Evolutionary conservation across 2,888 invertebrate species (phyloP), one percentile per base, ranked within the genome.

Genomic region (Alloplasta piceator): DNA sequence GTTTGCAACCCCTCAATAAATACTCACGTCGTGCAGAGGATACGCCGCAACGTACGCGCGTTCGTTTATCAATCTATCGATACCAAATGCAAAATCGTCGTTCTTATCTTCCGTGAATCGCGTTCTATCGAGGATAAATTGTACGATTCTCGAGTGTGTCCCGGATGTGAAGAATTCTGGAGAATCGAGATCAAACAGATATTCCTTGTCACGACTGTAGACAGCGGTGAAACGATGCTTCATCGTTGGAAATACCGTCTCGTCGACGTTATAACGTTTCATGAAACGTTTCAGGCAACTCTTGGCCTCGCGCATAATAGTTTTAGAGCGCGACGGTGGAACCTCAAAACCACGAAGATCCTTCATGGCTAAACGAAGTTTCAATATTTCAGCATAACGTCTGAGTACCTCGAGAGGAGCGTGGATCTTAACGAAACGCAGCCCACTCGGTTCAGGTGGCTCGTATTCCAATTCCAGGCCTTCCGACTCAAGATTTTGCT

Each of bases 291-390:
- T 93, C 93, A 95, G 94, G 75, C 93, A 93, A 0, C 93, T 93
- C 84, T 94, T 94, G 50, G 95, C 90, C 66, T 93, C 93, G 39
- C 94, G 93, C 43, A 95, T 86, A 58, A 86, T 82, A 26, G 70
- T 61, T 88, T 94, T 95, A 10, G 94, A 94, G 86, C 94, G 95
- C 46, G 94, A 94, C 73, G 94, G 94, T 0, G 95, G 94, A 82
- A 95, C 94, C 85, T 94, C 93, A 70, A 96, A 91, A 3, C 95
- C 95, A 85, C 95, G 94, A 90, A 97, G 95, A 94, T 96, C 96
- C 94, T 96, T 97, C 97, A 98, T 98, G 3, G 98, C 98, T 96
- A 98, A 96, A 90, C 98, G 94, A 36, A 98, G 93, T 92, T 98
- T 98, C 86, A 98, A 94, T 87, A 98, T 97, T 93, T 98, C 98